These are phyloP conservation scores for Meloidogyne chitwoodi DNA, from an alignment of 1,140 invertebrate genomes.

Conservation along the genomic window DNA sequence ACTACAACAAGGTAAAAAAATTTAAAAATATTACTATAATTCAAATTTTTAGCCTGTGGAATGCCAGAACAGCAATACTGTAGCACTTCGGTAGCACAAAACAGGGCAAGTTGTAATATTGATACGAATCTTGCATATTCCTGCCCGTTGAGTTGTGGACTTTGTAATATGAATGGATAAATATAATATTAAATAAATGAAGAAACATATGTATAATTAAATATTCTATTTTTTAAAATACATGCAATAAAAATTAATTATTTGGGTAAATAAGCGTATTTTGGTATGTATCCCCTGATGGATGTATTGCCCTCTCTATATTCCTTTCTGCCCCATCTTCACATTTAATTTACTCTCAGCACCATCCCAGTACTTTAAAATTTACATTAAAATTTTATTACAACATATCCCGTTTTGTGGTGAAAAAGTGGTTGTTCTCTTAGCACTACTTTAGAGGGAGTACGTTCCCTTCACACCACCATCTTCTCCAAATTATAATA, in stretches of 20 bases:
- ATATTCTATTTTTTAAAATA: neutral
- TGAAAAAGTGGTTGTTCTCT: neutral
- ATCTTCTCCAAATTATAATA: neutral
- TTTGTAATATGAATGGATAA: neutral
- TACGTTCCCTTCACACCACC: too few relatives aligned
- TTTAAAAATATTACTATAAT: neutral
- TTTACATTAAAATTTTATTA: too few relatives aligned
- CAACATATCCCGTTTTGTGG: too few relatives aligned
- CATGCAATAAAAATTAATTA: neutral
- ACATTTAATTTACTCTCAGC: too few relatives aligned
- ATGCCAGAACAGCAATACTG: neutral
- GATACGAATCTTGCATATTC: neutral
- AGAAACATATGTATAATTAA: neutral
- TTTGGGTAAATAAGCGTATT: neutral
- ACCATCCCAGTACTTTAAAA: too few relatives aligned
- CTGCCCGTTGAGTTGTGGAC: neutral
- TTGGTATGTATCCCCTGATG: too few relatives aligned
- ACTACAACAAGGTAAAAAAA: neutral
- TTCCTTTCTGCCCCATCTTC: too few relatives aligned
- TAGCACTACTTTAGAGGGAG: neutral
- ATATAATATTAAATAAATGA: neutral
- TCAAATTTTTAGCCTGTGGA: conserved; percentile 3
- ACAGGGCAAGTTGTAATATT: neutral
- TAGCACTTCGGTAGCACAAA: neutral
- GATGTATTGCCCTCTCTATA: too few relatives aligned